phyloP scores from a whole-genome alignment of 2,113 vertebrate species.

The Cinclus mexicanus region DNA sequence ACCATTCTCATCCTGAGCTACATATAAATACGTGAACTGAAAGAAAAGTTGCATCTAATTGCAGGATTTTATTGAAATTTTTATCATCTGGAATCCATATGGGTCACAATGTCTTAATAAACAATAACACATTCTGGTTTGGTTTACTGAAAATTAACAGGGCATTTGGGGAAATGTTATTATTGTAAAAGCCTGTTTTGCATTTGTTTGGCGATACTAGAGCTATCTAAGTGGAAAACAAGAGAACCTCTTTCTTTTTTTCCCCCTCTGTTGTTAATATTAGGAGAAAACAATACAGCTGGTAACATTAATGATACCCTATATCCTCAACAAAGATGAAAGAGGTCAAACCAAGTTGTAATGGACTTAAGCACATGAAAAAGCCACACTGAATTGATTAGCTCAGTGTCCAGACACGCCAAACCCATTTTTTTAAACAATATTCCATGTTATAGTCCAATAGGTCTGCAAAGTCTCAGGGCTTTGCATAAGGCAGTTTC shows the following conservation, averaged over 20 bases:
- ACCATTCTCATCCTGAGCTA: constrained; percentile 50
- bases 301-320: constrained; percentile 74
- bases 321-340: constrained; percentile 76
- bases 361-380: constrained; percentile 72
- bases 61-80: constrained; percentile 67
- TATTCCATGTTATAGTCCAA: constrained; percentile 65
- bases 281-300: constrained; percentile 76
- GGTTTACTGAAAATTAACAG: constrained; percentile 82
- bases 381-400: constrained; percentile 68
- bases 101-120: constrained; percentile 76
- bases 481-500: constrained; percentile 21
- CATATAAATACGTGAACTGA: constrained; percentile 53
- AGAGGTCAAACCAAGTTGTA: constrained; percentile 72
- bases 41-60: constrained; percentile 64
- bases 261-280: constrained; percentile 54
- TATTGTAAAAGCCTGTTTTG: constrained; percentile 75
- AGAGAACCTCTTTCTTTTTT: not conserved
- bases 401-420: constrained; percentile 57
- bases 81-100: constrained; percentile 80
- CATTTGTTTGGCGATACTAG: constrained; percentile 73
- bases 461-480: constrained; percentile 56
- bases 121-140: constrained; percentile 81
- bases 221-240: constrained; percentile 70
- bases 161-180: constrained; percentile 76
- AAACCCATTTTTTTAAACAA: constrained; percentile 52